A percentile compares a stretch with the other conserved stretches of the same genome.
phyloP scores from a whole-genome alignment of 2,888 invertebrate genomes.

The Limenitis arthemis region DNA sequence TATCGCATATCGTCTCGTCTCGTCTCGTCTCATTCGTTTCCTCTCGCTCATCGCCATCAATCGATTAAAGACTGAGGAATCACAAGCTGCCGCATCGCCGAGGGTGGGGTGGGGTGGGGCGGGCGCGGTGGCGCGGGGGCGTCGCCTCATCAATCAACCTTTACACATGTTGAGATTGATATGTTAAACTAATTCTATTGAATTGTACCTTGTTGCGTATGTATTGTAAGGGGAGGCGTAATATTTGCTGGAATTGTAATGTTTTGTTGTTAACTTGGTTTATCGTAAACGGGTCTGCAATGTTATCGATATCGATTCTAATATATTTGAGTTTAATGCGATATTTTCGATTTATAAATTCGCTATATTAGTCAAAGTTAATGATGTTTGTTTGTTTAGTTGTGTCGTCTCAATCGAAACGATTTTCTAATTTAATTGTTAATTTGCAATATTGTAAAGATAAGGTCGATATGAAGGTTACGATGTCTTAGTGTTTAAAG shows the following conservation, averaged over 20 bases:
- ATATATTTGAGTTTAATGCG: conserved; percentile 58
- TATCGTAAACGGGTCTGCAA: conserved; percentile 67
- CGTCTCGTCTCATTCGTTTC: conserved; percentile 65
- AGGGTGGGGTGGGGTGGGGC: conserved; percentile 36
- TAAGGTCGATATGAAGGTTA: conserved; percentile 60
- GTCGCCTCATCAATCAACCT: conserved; percentile 63
- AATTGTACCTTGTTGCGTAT: conserved; percentile 70
- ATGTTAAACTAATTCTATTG: conserved; percentile 72
- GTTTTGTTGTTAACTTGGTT: conserved; percentile 64
- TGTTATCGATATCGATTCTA: conserved; percentile 57
- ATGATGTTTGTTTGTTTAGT: conserved; percentile 57
- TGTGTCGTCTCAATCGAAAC: conserved; percentile 30
- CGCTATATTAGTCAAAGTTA: conserved; percentile 68
- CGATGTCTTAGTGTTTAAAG: conserved; percentile 66
- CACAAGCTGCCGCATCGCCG: conserved; percentile 69
- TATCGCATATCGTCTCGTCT: conserved; percentile 63
- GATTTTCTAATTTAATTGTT: conserved; percentile 58
- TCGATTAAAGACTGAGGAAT: conserved; percentile 72
- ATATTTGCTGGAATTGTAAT: conserved; percentile 51
- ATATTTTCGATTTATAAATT: conserved; percentile 63
- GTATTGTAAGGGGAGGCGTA: conserved; percentile 60
- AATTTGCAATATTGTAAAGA: conserved; percentile 64
- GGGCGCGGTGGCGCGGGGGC: conserved; percentile 18
- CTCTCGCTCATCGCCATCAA: conserved; percentile 71
- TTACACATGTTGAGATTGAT: conserved; percentile 72